These are phyloP conservation scores for Drosophila varians DNA, from an alignment of 1,140 invertebrate species.

Conservation along the genomic window DNA sequence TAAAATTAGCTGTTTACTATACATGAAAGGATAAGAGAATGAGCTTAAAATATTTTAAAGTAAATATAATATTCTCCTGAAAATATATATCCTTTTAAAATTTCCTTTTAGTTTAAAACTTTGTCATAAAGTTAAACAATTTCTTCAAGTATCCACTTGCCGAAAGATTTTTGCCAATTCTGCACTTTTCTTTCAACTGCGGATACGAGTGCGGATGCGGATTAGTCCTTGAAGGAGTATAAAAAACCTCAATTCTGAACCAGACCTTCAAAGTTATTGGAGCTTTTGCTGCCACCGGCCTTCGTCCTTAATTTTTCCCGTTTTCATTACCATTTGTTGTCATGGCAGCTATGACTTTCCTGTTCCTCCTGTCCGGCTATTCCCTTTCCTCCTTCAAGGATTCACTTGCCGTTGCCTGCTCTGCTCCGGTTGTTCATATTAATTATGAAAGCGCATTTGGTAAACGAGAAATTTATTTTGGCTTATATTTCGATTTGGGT, in stretches of 20 bases:
- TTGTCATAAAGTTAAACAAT: background rate
- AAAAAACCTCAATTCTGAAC: conserved; percentile 69
- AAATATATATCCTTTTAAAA: background rate
- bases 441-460: conserved; percentile 79
- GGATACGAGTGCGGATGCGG: conserved; percentile 22
- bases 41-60: too few relatives aligned
- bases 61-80: too few relatives aligned
- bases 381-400: conserved; percentile 7
- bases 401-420: background rate
- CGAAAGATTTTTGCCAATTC: conserved; percentile 32
- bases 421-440: conserved; percentile 63
- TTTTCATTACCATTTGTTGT: conserved; percentile 43
- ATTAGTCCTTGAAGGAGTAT: conserved; percentile 59
- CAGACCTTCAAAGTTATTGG: conserved; percentile 38
- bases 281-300: conserved; percentile 9
- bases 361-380: background rate
- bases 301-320: conserved; percentile 25
- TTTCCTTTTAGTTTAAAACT: background rate
- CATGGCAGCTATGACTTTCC: conserved; percentile 19
- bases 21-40: too few relatives aligned
- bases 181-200: conserved; percentile 59
- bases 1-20: too few relatives aligned
- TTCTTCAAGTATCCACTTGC: background rate
- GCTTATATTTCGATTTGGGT: conserved; percentile 74
- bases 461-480: conserved; percentile 75